Percentiles rank a stretch among this genome's conserved stretches.
Conservation (phyloP, 2,888 invertebrate genomes). For the Microplitis deprimator region DNA sequence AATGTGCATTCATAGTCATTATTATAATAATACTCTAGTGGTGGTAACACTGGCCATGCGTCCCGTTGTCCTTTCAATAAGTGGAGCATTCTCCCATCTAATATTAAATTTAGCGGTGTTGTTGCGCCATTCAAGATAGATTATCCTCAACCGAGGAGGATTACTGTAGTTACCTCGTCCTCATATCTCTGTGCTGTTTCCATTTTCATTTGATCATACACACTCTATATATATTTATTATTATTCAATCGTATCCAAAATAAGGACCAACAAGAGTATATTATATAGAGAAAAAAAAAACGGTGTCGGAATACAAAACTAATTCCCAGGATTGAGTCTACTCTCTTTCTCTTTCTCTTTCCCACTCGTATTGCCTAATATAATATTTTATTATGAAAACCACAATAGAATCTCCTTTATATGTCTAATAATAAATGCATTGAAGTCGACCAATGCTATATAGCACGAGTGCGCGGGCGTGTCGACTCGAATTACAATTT, state of each 20-base stretch:
- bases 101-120: constrained; percentile 54
- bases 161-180: constrained; percentile 18
- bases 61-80: constrained; percentile 47
- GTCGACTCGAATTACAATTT: constrained; percentile 44
- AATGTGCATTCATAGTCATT: constrained; percentile 5
- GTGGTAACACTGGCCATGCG: constrained; percentile 16
- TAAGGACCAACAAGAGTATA: constrained; percentile 4
- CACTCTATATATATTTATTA: background rate
- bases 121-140: constrained; percentile 63
- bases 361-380: constrained; percentile 9
- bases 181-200: background rate
- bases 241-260: background rate
- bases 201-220: background rate
- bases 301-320: constrained; percentile 56
- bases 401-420: constrained; percentile 22
- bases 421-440: constrained; percentile 46
- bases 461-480: constrained; percentile 36
- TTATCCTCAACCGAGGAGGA: constrained; percentile 58
- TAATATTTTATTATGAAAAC: constrained; percentile 1
- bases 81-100: constrained; percentile 60
- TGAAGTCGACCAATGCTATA: constrained; percentile 20
- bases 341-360: background rate
- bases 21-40: constrained; percentile 22
- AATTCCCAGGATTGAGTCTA: constrained; percentile 54
- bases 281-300: constrained; percentile 26